Evolutionary conservation across 2,797 vertebrate genomes (phyloP), one percentile per base, ranked within the genome.

Genomic region (Dryobates pubescens): DNA sequence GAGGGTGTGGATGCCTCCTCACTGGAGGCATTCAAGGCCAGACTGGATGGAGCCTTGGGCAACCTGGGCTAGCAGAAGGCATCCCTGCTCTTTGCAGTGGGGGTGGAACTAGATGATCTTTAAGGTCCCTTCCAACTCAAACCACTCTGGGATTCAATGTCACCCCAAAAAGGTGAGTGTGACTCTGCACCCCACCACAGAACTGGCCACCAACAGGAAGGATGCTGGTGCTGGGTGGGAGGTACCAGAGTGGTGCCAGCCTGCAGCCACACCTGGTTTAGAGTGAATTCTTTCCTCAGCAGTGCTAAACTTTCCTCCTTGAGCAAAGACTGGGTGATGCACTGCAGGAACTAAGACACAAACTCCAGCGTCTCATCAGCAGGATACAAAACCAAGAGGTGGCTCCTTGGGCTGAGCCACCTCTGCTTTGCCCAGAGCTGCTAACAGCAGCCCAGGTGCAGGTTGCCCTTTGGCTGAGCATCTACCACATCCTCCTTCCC

Each of bases 181-280:
- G 3, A 79, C 3, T n/a, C 5, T n/a, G 62, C 49, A 57, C 9
- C 34, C 51, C 2, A 1, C 17, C 36, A 16, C 0, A 0, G 27
- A 69, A 53, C 26, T 1, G 3, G 47, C 17, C 38, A 29, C 20
- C 0, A 2, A 7, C 3, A 4, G 47, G 54, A 20, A 83, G 6
- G 36, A 62, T 51, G 43, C 41, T 57, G 43, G 49, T 9, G 53
- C 36, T 5, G 3, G 0, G 0, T 5, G 17, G 63, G 43, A 93
- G 29, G 18, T 63, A 53, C 36, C 1, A 43, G 45, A 90, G 32
- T 1, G 6, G 41, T 6, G 64, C 18, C 38, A 3, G 2, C 67
- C 54, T 49, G 65, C 58, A 86, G 36, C 17, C 59, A 62, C 78
- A 65, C 58, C 22, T 30, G 18, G 1, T n/a, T 65, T 72, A 34